Conservation (phyloP, 1,140 invertebrate genomes). For the Nasonia vitripennis region DNA sequence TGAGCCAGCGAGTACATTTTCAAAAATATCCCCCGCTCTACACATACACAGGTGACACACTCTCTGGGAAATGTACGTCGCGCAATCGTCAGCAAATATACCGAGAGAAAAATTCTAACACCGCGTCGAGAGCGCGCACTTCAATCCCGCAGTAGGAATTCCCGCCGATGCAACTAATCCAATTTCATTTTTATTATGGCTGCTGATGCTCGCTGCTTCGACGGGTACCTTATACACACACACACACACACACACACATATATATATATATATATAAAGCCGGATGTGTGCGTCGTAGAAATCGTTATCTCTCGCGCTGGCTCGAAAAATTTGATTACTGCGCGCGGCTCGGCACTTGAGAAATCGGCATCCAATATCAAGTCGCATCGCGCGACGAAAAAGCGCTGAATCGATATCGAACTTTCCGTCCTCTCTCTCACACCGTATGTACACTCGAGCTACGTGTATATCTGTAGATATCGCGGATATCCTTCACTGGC, state of each 20-base stretch:
- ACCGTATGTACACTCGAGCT: no score
- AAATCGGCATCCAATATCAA: conserved; percentile 2
- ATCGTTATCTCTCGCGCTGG: not conserved
- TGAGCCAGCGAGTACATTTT: not conserved
- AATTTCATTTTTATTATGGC: conserved; percentile 1
- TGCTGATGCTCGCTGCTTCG: no score
- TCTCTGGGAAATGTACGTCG: not conserved
- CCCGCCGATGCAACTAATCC: not conserved
- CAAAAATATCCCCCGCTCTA: not conserved
- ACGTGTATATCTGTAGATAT: not conserved
- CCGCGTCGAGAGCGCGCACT: not conserved
- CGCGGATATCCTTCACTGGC: not conserved
- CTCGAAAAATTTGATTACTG: conserved; percentile 26
- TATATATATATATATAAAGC: not conserved
- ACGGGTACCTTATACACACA: not conserved
- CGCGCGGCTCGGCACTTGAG: not conserved
- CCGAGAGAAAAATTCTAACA: not conserved
- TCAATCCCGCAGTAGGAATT: not conserved
- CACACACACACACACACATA: fast-evolving
- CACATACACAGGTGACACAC: no score
- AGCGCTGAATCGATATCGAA: conserved; percentile 17
- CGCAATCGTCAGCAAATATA: not conserved
- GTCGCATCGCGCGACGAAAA: not conserved
- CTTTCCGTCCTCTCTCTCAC: not conserved
- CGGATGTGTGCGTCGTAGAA: not conserved